Evolutionary conservation across 1,140 invertebrate species (phyloP).

Genomic region (Danaus melanippus): DNA sequence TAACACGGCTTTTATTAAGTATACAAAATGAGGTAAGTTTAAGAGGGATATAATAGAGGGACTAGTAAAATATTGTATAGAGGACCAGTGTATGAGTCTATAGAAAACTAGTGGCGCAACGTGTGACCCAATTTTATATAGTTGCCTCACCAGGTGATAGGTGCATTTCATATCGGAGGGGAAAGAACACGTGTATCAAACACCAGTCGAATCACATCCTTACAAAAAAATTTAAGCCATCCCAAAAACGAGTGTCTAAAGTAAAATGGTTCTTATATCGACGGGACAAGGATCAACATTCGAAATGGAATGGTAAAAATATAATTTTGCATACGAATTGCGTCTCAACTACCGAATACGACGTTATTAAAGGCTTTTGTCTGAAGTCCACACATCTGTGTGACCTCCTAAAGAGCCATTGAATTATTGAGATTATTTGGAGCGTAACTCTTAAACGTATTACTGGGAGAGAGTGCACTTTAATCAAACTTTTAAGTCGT

Average conservation of each 20-base stretch:
- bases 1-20: too few species aligned
- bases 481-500: neutral
- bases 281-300: constrained; percentile 13
- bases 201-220: constrained; percentile 32
- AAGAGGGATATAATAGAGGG: constrained; percentile 5
- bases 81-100: constrained; percentile 8
- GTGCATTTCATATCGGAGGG: constrained; percentile 53
- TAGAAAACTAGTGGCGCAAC: constrained; percentile 46
- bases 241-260: constrained; percentile 6
- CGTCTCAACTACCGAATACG: constrained; percentile 48
- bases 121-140: constrained; percentile 63
- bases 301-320: constrained; percentile 1
- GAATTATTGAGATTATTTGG: constrained; percentile 29
- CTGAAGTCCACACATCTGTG: constrained; percentile 55
- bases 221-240: constrained; percentile 16
- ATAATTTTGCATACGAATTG: constrained; percentile 41
- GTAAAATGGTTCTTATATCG: constrained; percentile 22
- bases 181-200: constrained; percentile 57
- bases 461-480: constrained; percentile 5
- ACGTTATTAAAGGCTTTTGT: constrained; percentile 56
- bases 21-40: neutral
- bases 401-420: constrained; percentile 58
- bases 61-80: too few species aligned
- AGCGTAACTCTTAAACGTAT: constrained; percentile 21
- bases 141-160: constrained; percentile 51